A percentile compares a stretch with the other conserved stretches of the same genome.
Evolutionary conservation across 2,888 invertebrate genomes (phyloP).

Genomic region (Nebria brevicollis): DNA sequence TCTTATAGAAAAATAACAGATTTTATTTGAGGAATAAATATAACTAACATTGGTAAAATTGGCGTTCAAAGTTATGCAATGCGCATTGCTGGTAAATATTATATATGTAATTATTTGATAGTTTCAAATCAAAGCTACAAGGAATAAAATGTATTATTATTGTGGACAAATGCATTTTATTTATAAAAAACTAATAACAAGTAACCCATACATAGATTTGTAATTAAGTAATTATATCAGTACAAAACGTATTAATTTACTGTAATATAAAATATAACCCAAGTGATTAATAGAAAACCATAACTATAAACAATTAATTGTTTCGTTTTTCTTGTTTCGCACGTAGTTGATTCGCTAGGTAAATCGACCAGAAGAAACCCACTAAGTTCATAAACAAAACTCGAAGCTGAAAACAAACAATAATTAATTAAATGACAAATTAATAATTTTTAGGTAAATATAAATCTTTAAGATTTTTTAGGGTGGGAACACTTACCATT

Average conservation of each 20-base stretch:
- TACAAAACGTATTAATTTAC: conserved; percentile 24
- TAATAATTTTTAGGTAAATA: not conserved
- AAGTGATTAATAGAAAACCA: not conserved
- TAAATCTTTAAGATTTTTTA: conserved; percentile 2
- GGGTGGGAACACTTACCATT: conserved; percentile 68
- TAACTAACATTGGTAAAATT: too few species aligned
- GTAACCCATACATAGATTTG: conserved; percentile 8
- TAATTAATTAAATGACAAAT: conserved; percentile 25
- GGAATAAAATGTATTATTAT: conserved; percentile 64
- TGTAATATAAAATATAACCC: not conserved
- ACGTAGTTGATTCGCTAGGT: conserved; percentile 75
- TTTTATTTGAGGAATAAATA: too few species aligned
- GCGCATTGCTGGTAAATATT: not conserved
- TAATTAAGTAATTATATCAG: conserved; percentile 7
- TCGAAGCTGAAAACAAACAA: conserved; percentile 70
- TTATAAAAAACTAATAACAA: conserved; percentile 53
- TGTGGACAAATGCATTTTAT: conserved; percentile 56
- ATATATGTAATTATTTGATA: conserved; percentile 31
- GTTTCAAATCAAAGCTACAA: conserved; percentile 48
- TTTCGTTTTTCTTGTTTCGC: conserved; percentile 56
- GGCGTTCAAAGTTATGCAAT: too few species aligned
- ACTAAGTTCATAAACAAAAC: conserved; percentile 81
- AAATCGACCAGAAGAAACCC: conserved; percentile 82
- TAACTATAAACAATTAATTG: not conserved
- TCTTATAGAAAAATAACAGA: too few species aligned